Evolutionary conservation across 2,888 invertebrate genomes (phyloP), one percentile per base, ranked within the genome.

Genomic region (Agrochola circellaris): DNA sequence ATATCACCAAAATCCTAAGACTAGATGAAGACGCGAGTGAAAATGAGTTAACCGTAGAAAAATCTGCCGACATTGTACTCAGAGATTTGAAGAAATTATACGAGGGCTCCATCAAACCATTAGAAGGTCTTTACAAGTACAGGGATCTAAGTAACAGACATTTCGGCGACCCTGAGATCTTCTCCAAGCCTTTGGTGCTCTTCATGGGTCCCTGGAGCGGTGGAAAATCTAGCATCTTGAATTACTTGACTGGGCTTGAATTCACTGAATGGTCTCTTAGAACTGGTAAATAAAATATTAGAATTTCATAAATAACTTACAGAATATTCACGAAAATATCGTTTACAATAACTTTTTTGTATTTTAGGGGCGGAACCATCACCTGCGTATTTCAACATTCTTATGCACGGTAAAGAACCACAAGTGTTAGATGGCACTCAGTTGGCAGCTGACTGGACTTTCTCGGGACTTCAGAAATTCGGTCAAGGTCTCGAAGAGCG

Each of bases 161-260:
- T 95, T 99, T 99, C 91, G 98, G 99, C 91, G 99, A 99, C 96
- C 98, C 99, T 3, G 99, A 99, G 97, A 99, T 99, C 91, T 99
- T 99, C 94, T 99, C 99, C 6, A 99, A 99, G 92, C 99, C 99
- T 4, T 96, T 99, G 91, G 97, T 99, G 73, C 97, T 99, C 9
- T 99, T 99, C 91, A 98, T 99, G 98, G 99, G 99, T 62, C 99
- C 99, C 60, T 99, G 99, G 99, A 99, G 99, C 91, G 99, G 99
- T 79, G 99, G 99, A 84, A 99, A 99, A 96, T 99, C 99, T 2
- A 98, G 99, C 73, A 98, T 99, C 88, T 98, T 99, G 84, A 99
- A 99, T 95, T 99, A 99, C 95, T 97, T 99, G 85, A 97, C 99
- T 61, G 98, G 98, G 81, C 98, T 98, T 86, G 99, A 99, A 94